Evolutionary conservation across 2,797 vertebrate genomes (phyloP), one percentile per base, ranked within the genome.

Genomic region (Anabas testudineus): DNA sequence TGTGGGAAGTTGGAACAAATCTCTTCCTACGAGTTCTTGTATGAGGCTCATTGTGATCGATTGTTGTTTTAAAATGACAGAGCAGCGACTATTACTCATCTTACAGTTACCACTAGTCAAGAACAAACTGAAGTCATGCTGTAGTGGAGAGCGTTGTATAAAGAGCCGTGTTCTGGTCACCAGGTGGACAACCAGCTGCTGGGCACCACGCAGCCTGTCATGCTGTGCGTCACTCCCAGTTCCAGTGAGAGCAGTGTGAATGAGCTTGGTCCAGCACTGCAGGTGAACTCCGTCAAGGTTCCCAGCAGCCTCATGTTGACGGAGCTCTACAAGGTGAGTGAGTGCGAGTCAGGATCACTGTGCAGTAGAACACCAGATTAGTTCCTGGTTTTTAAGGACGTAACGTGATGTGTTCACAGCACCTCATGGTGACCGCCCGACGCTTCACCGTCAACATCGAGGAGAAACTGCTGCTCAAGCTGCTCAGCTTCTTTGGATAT

Each of bases 121-220:
- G n/a, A n/a, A n/a, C n/a, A n/a, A n/a, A n/a, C n/a, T n/a, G n/a
- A n/a, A n/a, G n/a, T n/a, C n/a, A n/a, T n/a, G 7, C 9, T 36
- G 9, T 36, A 9, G 1, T 37, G 21, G 2, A 8, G 7, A 22
- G 2, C 14, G 13, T 2, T 15, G 6, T 41, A 12, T 47, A 45
- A 58, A 34, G 47, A 1, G 19, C 66, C 8, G 6, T 79, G 6
- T 59, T 53, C 0, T 71, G 15, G 32, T 49, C 19, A 0, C 39
- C 68, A 99, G 98, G 96, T 99, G 77, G 98, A 99, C 88, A 99
- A 99, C 88, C 97, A 99, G 83, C 95, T 99, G 21, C 93, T 99
- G 42, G 97, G 97, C 1, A 97, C 95, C 82, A 99, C 97, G 0
- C 95, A 94, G 70, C 96, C 97, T 1, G 95, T 98, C 54, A 94